Percentiles rank a stretch among this genome's conserved stretches.
Evolutionary conservation across 2,888 invertebrate genomes (phyloP).

Genomic region (Callosobruchus maculatus): DNA sequence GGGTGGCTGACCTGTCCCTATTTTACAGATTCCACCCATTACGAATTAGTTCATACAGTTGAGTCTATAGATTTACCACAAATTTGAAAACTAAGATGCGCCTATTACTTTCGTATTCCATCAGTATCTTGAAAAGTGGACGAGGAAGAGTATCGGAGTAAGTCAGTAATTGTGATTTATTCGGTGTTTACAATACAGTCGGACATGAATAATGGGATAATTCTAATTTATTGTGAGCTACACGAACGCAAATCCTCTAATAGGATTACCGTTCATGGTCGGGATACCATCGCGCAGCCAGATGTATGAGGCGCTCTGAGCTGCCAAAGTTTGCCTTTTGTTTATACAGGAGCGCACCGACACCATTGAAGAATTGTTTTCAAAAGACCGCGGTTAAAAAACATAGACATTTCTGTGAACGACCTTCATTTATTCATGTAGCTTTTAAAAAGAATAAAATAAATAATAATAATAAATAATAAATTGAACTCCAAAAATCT

Average conservation of each 20-base stretch:
- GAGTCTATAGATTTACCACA: too few relatives aligned
- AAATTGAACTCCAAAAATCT: too few relatives aligned
- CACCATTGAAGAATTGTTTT: not conserved
- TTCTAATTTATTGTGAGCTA: constrained; percentile 45
- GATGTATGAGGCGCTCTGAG: constrained; percentile 24
- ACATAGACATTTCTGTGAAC: too few relatives aligned
- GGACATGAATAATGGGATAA: constrained; percentile 46
- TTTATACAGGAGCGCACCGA: not conserved
- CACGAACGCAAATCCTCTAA: constrained; percentile 46
- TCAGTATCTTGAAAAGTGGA: not conserved
- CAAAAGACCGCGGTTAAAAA: too few relatives aligned
- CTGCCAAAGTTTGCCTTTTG: not conserved
- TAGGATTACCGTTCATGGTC: constrained; percentile 43
- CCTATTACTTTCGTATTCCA: too few relatives aligned
- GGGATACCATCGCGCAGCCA: constrained; percentile 25
- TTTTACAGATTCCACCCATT: too few relatives aligned
- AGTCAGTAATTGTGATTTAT: constrained; percentile 43
- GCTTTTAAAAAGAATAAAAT: too few relatives aligned
- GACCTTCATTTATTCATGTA: too few relatives aligned
- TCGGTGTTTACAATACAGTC: constrained; percentile 38
- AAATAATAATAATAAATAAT: too few relatives aligned
- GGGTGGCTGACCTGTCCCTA: too few relatives aligned
- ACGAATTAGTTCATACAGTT: too few relatives aligned
- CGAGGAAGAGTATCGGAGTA: not conserved
- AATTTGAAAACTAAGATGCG: too few relatives aligned